Conservation (phyloP, 2,797 vertebrate genomes). For the Pseudochirops corinnae region DNA sequence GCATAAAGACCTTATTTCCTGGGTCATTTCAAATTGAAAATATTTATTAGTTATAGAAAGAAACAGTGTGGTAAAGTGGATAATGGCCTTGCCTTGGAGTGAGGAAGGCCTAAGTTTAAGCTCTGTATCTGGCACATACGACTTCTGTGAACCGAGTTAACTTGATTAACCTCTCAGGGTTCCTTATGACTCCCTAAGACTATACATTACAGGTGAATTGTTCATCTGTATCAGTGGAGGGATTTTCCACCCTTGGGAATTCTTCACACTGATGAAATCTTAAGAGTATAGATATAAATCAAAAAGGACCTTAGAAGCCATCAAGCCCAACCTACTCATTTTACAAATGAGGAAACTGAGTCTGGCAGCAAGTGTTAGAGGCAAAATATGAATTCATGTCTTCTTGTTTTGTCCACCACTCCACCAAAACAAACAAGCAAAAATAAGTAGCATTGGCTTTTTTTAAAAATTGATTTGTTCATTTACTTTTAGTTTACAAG, state of each 20-base stretch:
- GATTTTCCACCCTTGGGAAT: neutral
- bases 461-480: too few relatives aligned
- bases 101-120: neutral
- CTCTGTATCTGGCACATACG: neutral
- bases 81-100: neutral
- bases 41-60: neutral
- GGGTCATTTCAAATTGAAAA: neutral
- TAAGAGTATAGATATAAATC: neutral
- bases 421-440: neutral
- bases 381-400: neutral
- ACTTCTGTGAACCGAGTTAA: neutral
- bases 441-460: neutral
- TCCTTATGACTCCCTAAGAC: neutral
- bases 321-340: neutral
- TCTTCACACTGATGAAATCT: neutral
- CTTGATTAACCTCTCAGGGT: neutral
- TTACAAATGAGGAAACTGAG: neutral
- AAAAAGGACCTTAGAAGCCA: neutral
- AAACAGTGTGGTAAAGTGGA: neutral
- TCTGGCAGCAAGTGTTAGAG: neutral
- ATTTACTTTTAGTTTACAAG: too few relatives aligned
- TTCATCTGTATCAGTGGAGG: neutral
- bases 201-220: neutral
- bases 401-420: neutral
- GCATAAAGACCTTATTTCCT: neutral